phyloP scores from a whole-genome alignment of 2,113 vertebrate species.

The Malurus alboscapulatus region DNA sequence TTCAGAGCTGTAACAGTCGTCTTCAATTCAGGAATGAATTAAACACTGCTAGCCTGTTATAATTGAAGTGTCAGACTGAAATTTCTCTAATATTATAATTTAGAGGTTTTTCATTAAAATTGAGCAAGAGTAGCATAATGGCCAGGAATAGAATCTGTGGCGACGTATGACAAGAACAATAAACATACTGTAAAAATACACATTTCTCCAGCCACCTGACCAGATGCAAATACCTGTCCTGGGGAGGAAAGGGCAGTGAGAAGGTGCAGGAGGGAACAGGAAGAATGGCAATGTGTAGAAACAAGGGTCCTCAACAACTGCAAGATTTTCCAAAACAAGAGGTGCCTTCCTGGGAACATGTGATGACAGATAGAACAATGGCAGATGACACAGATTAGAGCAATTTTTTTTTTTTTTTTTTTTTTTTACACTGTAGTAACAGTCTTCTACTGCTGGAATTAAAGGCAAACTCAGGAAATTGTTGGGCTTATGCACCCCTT shows the following conservation, averaged over 20 bases:
- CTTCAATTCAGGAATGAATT: not conserved
- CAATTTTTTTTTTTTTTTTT: too few relatives aligned
- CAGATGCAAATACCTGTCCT: not conserved
- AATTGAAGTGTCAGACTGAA: not conserved
- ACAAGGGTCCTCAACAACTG: not conserved
- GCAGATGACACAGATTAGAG: not conserved
- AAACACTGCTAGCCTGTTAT: not conserved
- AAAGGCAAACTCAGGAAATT: not conserved
- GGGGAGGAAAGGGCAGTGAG: fast-evolving
- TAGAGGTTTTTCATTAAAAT: not conserved
- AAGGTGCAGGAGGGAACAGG: not conserved
- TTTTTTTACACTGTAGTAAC: not conserved
- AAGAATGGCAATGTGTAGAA: not conserved
- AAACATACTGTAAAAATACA: not conserved
- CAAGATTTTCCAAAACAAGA: not conserved
- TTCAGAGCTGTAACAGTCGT: not conserved
- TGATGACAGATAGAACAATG: not conserved
- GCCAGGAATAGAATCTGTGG: not conserved
- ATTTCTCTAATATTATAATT: not conserved
- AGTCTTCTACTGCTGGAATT: not conserved
- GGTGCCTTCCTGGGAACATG: not conserved
- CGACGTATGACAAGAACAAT: not conserved
- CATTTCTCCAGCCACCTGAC: not conserved
- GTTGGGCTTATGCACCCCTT: not conserved
- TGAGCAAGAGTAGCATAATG: not conserved